Conservation (phyloP, 2,888 invertebrate species). For the Allacma fusca region DNA sequence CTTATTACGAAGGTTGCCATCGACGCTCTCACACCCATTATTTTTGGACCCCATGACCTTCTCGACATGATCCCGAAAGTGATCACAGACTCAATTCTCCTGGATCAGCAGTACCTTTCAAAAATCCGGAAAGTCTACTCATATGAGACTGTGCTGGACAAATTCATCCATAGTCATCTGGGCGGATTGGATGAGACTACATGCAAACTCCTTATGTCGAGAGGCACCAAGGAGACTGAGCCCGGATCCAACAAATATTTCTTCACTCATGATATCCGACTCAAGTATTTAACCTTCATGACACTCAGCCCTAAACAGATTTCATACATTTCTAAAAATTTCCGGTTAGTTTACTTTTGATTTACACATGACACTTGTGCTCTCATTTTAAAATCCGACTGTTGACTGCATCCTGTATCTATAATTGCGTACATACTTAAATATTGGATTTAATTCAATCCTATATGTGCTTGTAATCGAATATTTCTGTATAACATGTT, state of each 20-base stretch:
- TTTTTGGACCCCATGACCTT: slow-evolving; percentile 49
- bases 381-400: not conserved
- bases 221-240: slow-evolving; percentile 51
- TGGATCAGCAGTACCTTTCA: slow-evolving; percentile 64
- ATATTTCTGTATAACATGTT: too few relatives aligned
- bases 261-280: slow-evolving; percentile 58
- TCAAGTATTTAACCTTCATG: slow-evolving; percentile 56
- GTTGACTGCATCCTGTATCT: not conserved
- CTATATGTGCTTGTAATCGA: too few relatives aligned
- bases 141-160: slow-evolving; percentile 70
- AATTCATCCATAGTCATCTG: slow-evolving; percentile 51
- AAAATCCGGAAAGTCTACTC: slow-evolving; percentile 72
- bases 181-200: slow-evolving; percentile 51
- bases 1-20: slow-evolving; percentile 52
- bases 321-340: slow-evolving; percentile 50
- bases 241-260: slow-evolving; percentile 49
- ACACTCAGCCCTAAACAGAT: slow-evolving; percentile 52
- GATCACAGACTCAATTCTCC: slow-evolving; percentile 49
- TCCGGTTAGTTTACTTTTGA: slow-evolving; percentile 44
- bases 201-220: slow-evolving; percentile 54
- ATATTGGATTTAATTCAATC: too few relatives aligned
- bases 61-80: slow-evolving; percentile 52
- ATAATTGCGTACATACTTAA: not conserved
- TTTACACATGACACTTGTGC: not conserved
- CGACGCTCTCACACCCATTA: slow-evolving; percentile 56